Evolutionary conservation across 2,888 invertebrate genomes (phyloP).

Genomic region (Chalcosyrphus nemorum): DNA sequence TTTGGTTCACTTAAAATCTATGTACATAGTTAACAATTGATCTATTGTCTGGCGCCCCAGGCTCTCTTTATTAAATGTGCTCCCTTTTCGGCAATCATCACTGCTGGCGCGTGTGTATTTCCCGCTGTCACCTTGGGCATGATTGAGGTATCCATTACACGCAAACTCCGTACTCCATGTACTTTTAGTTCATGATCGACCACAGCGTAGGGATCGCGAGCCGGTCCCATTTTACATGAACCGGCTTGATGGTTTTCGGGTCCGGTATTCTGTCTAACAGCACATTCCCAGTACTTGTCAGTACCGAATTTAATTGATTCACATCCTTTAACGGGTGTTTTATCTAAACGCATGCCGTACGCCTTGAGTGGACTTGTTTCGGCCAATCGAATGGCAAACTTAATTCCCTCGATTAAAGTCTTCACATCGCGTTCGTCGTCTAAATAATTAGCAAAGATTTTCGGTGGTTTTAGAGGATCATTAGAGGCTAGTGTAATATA

Average conservation of each 20-base stretch:
- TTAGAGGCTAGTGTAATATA: slow-evolving; percentile 87
- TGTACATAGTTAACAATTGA: slow-evolving; percentile 41
- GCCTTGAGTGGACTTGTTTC: slow-evolving; percentile 86
- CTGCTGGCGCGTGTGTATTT: slow-evolving; percentile 90
- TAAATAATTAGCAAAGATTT: slow-evolving; percentile 91
- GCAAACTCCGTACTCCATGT: slow-evolving; percentile 86
- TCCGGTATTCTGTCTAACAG: slow-evolving; percentile 87
- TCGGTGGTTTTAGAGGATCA: slow-evolving; percentile 91
- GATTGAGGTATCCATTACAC: slow-evolving; percentile 90
- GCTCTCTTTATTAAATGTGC: slow-evolving; percentile 80
- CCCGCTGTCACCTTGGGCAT: slow-evolving; percentile 90
- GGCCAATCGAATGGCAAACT: slow-evolving; percentile 88
- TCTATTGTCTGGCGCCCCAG: slow-evolving; percentile 79
- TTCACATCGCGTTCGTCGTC: slow-evolving; percentile 87
- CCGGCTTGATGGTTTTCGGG: slow-evolving; percentile 93
- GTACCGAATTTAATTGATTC: slow-evolving; percentile 88
- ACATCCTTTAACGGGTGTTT: slow-evolving; percentile 88
- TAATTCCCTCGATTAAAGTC: slow-evolving; percentile 91
- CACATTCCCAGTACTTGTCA: slow-evolving; percentile 90
- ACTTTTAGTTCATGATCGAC: slow-evolving; percentile 86
- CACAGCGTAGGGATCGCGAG: slow-evolving; percentile 87
- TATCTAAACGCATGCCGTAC: slow-evolving; percentile 90
- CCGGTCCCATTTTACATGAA: slow-evolving; percentile 91
- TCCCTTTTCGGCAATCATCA: slow-evolving; percentile 91
- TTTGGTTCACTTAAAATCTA: slow-evolving; percentile 67